Evolutionary conservation across 2,888 invertebrate species (phyloP), one percentile per base, ranked within the genome.

Genomic region (Coremacera marginata): DNA sequence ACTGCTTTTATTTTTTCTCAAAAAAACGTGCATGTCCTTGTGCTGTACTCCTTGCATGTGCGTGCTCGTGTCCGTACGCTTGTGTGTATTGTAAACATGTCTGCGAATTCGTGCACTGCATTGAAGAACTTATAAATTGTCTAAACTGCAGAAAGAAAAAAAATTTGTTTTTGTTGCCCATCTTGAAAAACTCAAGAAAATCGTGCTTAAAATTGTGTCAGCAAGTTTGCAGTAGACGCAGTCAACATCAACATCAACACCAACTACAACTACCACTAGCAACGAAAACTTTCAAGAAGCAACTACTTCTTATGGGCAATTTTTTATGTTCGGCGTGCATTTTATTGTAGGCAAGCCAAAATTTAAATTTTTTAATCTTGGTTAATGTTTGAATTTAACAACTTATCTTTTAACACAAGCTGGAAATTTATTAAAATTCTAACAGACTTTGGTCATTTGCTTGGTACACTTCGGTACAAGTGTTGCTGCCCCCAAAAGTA

Each of bases 161-260:
- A 11, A 11, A 1, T 44, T 44, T 44, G 44, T 44, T 44, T 44
- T 44, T 44, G 44, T 44, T 44, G 44, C 11, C 44, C 11, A 11
- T 44, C 44, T 44, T 44, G 44, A 44, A 44, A 44, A 44, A 44
- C 11, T 44, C 22, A 60, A 11, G 60, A 60, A 60, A 60, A 14
- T 27, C 60, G 60, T 60, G 60, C 60, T 60, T 60, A 9, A 22
- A 25, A 25, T 60, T 60, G 60, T 60, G 60, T 60, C 25, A 25
- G 60, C 44, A 44, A 11, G 44, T 44, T 44, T 44, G 44, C 44
- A 44, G 1, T 11, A 44, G 44, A 44, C 44, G 3, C 44, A 11
- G 44, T 11, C 14, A 44, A 37, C 8, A 37, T 8, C 2, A 44
- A 11, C 14, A 37, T 1, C 37, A 37, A 37, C 37, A 37, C 37